Evolutionary conservation across 2,888 invertebrate species (phyloP).

Genomic region (Stenchaetothrips biformis): DNA sequence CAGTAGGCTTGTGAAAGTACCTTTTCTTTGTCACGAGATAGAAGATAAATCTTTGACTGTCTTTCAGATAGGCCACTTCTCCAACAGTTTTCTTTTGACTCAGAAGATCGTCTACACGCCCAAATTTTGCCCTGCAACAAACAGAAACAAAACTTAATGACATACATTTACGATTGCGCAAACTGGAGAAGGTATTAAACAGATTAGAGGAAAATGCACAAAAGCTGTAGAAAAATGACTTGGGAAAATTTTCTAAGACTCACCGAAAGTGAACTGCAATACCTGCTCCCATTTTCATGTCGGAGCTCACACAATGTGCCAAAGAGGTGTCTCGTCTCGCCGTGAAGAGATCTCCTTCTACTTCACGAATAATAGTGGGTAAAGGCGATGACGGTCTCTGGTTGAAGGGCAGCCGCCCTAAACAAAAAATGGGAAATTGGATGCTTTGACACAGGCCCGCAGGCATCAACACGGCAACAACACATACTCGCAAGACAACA

Average conservation of each 20-base stretch:
- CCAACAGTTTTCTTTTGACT: slow-evolving; percentile 45
- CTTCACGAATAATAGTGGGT: slow-evolving; percentile 41
- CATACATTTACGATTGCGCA: not conserved
- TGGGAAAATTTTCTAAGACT: slow-evolving; percentile 24
- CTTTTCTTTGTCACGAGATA: slow-evolving; percentile 59
- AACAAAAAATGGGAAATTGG: not conserved
- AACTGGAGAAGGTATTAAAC: not conserved
- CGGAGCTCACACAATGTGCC: slow-evolving; percentile 56
- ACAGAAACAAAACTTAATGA: not conserved
- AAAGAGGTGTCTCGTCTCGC: slow-evolving; percentile 49
- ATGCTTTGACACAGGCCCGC: not conserved
- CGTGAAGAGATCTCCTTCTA: slow-evolving; percentile 51
- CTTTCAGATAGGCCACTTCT: slow-evolving; percentile 50
- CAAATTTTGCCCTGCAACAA: slow-evolving; percentile 43
- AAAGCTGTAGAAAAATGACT: not conserved
- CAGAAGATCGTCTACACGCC: slow-evolving; percentile 43
- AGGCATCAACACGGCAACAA: not conserved
- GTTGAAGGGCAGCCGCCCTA: not conserved
- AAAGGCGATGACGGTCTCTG: not conserved
- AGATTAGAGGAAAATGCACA: not conserved
- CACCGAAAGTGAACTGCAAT: slow-evolving; percentile 52
- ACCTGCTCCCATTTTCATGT: slow-evolving; percentile 55
- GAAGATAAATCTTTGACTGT: slow-evolving; percentile 50
- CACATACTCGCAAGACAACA: not conserved
- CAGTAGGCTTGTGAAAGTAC: slow-evolving; percentile 52